Conservation (phyloP, 2,113 vertebrate genomes). For the Megaceryle maxima region DNA sequence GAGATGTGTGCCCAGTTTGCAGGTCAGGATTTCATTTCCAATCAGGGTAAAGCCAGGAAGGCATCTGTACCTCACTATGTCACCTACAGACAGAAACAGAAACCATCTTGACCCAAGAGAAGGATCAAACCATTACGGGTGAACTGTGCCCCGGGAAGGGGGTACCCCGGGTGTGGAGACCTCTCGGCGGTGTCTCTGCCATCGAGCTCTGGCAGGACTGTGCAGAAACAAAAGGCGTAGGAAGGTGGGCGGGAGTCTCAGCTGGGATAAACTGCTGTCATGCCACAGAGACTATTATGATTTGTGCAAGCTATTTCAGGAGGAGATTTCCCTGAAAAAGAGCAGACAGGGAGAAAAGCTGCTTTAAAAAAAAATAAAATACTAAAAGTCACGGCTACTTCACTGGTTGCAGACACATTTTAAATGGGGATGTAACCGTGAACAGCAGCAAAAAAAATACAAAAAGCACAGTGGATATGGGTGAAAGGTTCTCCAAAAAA, state of each 20-base stretch:
- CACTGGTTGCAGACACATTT: not conserved
- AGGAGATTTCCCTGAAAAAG: not conserved
- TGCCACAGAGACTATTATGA: not conserved
- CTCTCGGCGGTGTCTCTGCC: not conserved
- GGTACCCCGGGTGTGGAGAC: rapidly evolving
- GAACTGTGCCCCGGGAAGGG: not conserved
- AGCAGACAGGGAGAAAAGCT: not conserved
- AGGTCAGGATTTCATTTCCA: slow-evolving; percentile 91
- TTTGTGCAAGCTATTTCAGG: not conserved
- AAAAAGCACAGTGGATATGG: not conserved
- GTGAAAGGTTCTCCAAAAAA: not conserved
- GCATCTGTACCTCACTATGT: slow-evolving; percentile 92
- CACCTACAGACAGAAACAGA: slow-evolving; percentile 74
- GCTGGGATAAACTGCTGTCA: not conserved
- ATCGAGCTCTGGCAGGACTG: not conserved
- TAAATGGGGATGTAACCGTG: not conserved
- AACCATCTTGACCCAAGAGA: not conserved
- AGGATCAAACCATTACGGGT: not conserved
- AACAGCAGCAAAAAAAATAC: not conserved
- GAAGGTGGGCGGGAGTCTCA: not conserved
- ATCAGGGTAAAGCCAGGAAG: slow-evolving; percentile 90
- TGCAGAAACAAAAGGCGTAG: not conserved
- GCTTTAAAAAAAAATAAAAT: not conserved
- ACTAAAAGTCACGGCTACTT: not conserved
- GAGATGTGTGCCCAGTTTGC: slow-evolving; percentile 87